A percentile compares a stretch with the other conserved stretches of the same genome.
Conservation (phyloP, 2,797 vertebrate species). For the Typhlichthys subterraneus region DNA sequence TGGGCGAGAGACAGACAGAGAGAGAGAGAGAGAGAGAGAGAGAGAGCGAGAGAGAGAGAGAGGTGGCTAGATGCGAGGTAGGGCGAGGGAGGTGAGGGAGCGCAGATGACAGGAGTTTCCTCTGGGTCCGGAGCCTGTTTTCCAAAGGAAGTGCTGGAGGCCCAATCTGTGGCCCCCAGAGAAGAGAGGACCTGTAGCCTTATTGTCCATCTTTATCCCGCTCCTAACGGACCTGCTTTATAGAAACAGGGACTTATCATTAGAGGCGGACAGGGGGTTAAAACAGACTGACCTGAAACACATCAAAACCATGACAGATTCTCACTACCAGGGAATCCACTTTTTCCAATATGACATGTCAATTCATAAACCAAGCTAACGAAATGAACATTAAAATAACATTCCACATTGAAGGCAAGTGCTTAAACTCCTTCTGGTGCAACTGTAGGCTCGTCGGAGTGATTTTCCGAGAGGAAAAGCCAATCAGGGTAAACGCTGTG, state of each 20-base stretch:
- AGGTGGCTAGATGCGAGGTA: background rate
- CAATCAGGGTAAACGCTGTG: constrained; percentile 60
- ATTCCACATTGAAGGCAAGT: background rate
- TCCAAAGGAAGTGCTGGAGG: constrained; percentile 89
- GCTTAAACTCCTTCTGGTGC: background rate
- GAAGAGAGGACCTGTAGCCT: constrained; percentile 66
- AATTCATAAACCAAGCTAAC: background rate
- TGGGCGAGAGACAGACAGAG: constrained; percentile 19
- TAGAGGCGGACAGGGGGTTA: constrained; percentile 36
- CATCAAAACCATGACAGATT: constrained; percentile 18
- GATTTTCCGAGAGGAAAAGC: constrained; percentile 50
- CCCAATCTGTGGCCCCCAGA: constrained; percentile 86
- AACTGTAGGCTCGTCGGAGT: constrained; percentile 26
- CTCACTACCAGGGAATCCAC: background rate
- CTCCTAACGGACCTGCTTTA: constrained; percentile 67
- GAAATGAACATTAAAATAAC: background rate
- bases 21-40: constrained; percentile 29
- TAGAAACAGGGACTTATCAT: constrained; percentile 61
- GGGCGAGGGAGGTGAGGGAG: constrained; percentile 89
- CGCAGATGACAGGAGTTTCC: constrained; percentile 83
- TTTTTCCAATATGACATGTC: background rate
- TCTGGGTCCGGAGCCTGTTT: constrained; percentile 79
- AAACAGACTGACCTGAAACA: background rate
- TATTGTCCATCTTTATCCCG: constrained; percentile 79
- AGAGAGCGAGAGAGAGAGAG: constrained; percentile 10